A percentile compares a stretch with the other conserved stretches of the same genome.
Evolutionary conservation across 2,113 vertebrate genomes (phyloP).

Genomic region (Podiceps cristatus): DNA sequence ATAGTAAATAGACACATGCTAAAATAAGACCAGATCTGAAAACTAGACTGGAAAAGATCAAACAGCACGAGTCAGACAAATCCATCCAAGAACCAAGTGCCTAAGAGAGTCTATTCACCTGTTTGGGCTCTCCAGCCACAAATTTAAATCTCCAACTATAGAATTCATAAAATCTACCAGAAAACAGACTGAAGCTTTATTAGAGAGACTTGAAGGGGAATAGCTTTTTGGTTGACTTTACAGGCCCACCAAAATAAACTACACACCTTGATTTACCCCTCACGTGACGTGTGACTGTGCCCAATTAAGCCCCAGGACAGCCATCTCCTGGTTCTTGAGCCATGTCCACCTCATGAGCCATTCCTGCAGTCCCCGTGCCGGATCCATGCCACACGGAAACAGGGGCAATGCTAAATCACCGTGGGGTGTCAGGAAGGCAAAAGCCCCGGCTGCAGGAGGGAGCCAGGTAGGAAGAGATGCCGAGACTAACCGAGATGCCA

Average conservation of each 20-base stretch:
- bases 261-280: neutral
- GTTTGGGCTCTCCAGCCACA: neutral
- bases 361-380: fast-evolving
- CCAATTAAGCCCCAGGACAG: neutral
- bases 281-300: fast-evolving
- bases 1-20: neutral
- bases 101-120: neutral
- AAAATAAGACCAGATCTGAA: conserved; percentile 31
- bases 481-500: neutral
- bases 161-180: neutral
- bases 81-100: neutral
- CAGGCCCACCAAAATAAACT: neutral
- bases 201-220: neutral
- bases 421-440: neutral
- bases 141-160: neutral
- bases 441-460: neutral
- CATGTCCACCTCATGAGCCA: fast-evolving
- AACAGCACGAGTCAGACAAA: neutral
- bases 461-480: neutral
- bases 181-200: neutral
- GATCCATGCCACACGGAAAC: fast-evolving
- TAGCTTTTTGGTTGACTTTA: neutral
- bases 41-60: neutral
- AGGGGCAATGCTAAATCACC: neutral
- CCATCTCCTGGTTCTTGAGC: neutral